A percentile compares a stretch with the other conserved stretches of the same genome.
Evolutionary conservation across 2,888 invertebrate genomes (phyloP).

Genomic region (Elysia crispata): DNA sequence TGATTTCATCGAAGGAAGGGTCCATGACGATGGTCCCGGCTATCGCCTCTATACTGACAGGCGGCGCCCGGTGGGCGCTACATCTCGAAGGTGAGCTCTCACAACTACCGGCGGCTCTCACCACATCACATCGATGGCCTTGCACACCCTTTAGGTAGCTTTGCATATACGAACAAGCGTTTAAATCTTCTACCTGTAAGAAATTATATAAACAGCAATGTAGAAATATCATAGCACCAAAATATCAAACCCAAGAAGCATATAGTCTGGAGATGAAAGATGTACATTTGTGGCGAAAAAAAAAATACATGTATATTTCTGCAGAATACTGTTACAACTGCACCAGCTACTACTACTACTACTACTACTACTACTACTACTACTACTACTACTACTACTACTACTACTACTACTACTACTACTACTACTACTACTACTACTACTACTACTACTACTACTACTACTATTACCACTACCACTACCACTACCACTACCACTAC

Average conservation of each 20-base stretch:
- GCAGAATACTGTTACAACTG: no score
- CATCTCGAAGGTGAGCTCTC: no score
- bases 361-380: conserved; percentile 9
- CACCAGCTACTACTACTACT: conserved; percentile 3
- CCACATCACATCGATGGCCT: not conserved
- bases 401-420: conserved; percentile 9
- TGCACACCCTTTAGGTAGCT: conserved; percentile 54
- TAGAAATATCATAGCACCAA: no score
- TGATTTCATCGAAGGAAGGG: conserved; percentile 45
- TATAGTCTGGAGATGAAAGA: no score
- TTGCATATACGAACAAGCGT: conserved; percentile 60
- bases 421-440: conserved; percentile 9
- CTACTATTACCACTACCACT: not conserved
- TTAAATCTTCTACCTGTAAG: conserved; percentile 54
- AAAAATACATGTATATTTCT: no score
- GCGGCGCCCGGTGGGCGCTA: conserved; percentile 28
- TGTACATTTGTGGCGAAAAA: no score
- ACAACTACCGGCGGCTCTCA: not conserved
- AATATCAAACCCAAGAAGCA: no score
- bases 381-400: conserved; percentile 9
- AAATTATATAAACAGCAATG: not conserved
- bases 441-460: conserved; percentile 4
- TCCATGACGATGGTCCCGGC: conserved; percentile 45
- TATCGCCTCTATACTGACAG: conserved; percentile 48
- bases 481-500: not conserved